Base-by-base conservation (phyloP, 2,113 vertebrate species). In the Oceanodroma tethys region DNA sequence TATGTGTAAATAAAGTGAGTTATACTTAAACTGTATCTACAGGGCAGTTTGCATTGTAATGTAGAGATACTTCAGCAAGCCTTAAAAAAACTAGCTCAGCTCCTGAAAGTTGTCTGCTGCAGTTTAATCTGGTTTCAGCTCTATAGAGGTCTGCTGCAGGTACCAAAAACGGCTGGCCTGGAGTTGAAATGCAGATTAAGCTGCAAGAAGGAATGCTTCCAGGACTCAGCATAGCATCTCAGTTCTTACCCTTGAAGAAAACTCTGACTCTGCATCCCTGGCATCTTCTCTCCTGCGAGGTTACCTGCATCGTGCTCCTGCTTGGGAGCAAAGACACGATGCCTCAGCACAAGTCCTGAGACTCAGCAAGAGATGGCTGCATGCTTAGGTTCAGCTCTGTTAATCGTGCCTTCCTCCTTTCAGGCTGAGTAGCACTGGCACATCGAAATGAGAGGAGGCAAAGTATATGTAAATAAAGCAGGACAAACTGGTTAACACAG, bases 121-220 rank as follows among this genome's bases (percentile, higher is more conserved):
- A 74, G 86, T 71, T 94, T 78, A 83, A 81, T 81, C 80, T 53
- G 63, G 27, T 70, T 91, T 88, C 93, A 91, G 68, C 76, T 79
- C 65, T 43, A 45, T 16, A 80, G 67, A 81, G 36, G 7, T 86
- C 91, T 92, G 62, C 40, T 63, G 43, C 40, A 62, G 25, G 34
- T 68, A 68, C 30, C 60, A 85, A 67, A 62, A 58, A 79, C 22
- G 88, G 70, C 86, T 60, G 45, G 40, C 65, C 55, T 81, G 62
- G 34, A 95, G 71, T 34, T 62, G 83, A 92, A 92, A 90, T 34
- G 29, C 30, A 80, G 42, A 60, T 66, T 60, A 73, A 73, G 18
- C 30, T 56, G 45, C 8, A 60, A 60, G 40, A 68, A 17, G 30
- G 48, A 79, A 30, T 8, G 34, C 4, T 92, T 67, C 23, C 58